Evolutionary conservation across 2,797 vertebrate species (phyloP).

Genomic region (Hyperoplus immaculatus): DNA sequence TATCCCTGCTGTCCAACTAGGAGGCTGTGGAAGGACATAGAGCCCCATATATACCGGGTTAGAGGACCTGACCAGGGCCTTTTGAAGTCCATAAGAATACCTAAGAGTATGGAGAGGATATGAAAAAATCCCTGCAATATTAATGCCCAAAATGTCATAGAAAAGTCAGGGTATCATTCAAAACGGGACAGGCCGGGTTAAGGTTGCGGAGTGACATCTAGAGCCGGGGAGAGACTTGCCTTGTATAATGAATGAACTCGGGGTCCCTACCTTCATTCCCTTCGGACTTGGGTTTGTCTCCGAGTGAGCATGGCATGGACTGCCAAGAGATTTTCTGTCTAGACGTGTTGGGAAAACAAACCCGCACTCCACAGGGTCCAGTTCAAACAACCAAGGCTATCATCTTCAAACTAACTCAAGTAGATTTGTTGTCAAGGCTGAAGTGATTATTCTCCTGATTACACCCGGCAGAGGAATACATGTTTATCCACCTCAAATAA

Average conservation of each 20-base stretch:
- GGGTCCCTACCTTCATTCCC: constrained; percentile 59
- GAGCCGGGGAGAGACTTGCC: constrained; percentile 49
- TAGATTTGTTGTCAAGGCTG: constrained; percentile 57
- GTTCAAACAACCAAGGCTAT: constrained; percentile 62
- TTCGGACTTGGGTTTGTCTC: constrained; percentile 59
- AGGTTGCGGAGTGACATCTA: constrained; percentile 58
- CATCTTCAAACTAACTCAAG: constrained; percentile 52
- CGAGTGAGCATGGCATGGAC: constrained; percentile 45
- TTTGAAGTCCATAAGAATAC: constrained; percentile 64
- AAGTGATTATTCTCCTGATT: constrained; percentile 73
- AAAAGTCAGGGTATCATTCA: constrained; percentile 71
- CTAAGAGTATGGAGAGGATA: constrained; percentile 53
- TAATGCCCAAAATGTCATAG: constrained; percentile 84
- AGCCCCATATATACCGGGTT: constrained; percentile 49
- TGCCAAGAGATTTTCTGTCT: constrained; percentile 65
- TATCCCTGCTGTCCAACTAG: constrained; percentile 60
- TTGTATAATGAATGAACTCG: constrained; percentile 76
- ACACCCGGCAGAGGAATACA: constrained; percentile 65
- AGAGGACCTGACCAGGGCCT: constrained; percentile 67
- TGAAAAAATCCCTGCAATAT: constrained; percentile 79
- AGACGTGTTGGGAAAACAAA: constrained; percentile 54
- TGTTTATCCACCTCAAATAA: constrained; percentile 76
- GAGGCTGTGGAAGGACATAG: constrained; percentile 31
- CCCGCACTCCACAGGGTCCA: constrained; percentile 50
- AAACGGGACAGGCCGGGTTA: constrained; percentile 48